Evolutionary conservation across 2,113 vertebrate genomes (phyloP), one percentile per base, ranked within the genome.

Genomic region (Antennarius striatus): DNA sequence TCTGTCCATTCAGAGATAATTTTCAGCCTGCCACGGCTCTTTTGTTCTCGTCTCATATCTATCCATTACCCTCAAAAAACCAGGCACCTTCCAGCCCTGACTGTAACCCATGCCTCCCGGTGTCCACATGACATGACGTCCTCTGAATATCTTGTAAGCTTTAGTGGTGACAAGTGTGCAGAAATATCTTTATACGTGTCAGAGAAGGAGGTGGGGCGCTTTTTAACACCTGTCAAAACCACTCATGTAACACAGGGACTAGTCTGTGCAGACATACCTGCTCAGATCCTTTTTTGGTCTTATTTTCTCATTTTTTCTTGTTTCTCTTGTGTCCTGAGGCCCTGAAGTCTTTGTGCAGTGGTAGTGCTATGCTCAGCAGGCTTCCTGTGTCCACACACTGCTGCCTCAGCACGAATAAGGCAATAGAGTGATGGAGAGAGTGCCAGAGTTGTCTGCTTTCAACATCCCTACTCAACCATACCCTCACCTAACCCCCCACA

Each of bases 301-400:
- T 52, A 42, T 76, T 83, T 75, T 53, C 53, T 79, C 67, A 3
- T 30, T 68, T 88, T 88, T 86, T 83, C 16, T 5, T 73, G 68
- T 74, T 74, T n/a, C 10, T 69, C 73, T 80, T 45, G 5, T 79
- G 82, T 88, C 79, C 85, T 28, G 76, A 62, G 81, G 86, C 83
- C 81, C 79, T 83, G 68, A 86, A 85, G 86, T 89, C 85, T 89
- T 85, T 90, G 87, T 91, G 83, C 81, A 77, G 57, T 75, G 70
- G 85, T 88, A 91, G 80, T 92, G 91, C 91, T 91, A 80, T 81
- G 72, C 90, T 92, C 91, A 93, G 91, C 92, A 91, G 63, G 84
- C 84, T 74, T 82, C 80, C 84, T 74, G 64, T 86, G 79, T 89
- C 79, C 86, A 85, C 86, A 90, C 86, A 84, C 77, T 90, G 92